Evolutionary conservation across 1,140 invertebrate species (phyloP), one percentile per base, ranked within the genome.

Genomic region (Ladona fulva): DNA sequence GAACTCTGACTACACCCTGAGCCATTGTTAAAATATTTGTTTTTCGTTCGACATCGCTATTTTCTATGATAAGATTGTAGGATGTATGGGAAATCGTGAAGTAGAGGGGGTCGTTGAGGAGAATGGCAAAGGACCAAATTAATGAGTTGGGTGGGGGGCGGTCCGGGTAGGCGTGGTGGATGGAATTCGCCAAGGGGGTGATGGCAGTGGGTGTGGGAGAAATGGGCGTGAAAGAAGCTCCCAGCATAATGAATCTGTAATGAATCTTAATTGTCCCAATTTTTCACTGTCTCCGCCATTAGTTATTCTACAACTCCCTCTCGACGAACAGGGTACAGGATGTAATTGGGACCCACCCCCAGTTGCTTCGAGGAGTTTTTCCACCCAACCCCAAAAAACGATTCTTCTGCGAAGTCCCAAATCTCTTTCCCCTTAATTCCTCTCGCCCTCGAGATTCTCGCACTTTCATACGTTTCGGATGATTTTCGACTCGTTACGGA

Each of bases 231-330:
- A 37, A 37, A 37, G 52, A 66, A 66, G 52, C 52, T 16, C 52
- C 52, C 14, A 12, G n/a, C 52, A 12, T 66, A 66, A 66, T 66
- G 52, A 66, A 66, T 66, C 52, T 5, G 14, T 66, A 66, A 66
- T 66, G 52, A 66, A 66, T 16, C n/a, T 66, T 66, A 66, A 66
- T 66, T 66, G 52, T 66, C 52, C 52, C 52, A 66, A 66, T 66
- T 66, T 66, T 66, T 66, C 52, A 19, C 52, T 22, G 52, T 22
- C 52, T 66, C n/a, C 52, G 12, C n/a, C 52, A 66, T 66, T 66
- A 66, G 52, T 66, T 66, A 66, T 66, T 66, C 52, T 12, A 19
- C 3, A 12, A 16, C 52, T 66, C 52, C 52, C 52, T 22, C 52
- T 12, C 3, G 29, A 8, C 29, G 29, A 5, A 37, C 29, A 37